Percentiles rank a stretch among this genome's conserved stretches.
Evolutionary conservation across 1,140 invertebrate species (phyloP).

Genomic region (Drosophila repletoides): DNA sequence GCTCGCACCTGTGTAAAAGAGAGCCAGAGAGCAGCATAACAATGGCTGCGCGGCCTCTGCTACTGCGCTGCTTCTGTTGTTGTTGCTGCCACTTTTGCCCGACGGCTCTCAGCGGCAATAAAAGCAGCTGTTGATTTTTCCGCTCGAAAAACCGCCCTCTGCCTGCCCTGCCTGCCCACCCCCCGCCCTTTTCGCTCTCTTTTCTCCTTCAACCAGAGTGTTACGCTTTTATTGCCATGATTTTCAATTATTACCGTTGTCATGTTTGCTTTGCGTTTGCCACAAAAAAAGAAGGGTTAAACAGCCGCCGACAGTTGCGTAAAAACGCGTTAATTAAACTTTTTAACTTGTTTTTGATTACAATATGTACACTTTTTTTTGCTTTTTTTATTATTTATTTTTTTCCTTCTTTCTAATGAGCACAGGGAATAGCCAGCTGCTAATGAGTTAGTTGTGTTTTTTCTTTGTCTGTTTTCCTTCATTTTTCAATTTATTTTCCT

Average conservation of each 20-base stretch:
- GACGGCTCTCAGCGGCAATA: slow-evolving; percentile 38
- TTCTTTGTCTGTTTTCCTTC: slow-evolving; percentile 25
- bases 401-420: slow-evolving; percentile 30
- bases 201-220: neutral
- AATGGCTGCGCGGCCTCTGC: slow-evolving; percentile 56
- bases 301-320: slow-evolving; percentile 75
- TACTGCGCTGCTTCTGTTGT: neutral
- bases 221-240: slow-evolving; percentile 72
- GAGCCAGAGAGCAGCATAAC: slow-evolving; percentile 45
- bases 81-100: slow-evolving; percentile 12
- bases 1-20: slow-evolving; percentile 16
- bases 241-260: slow-evolving; percentile 80
- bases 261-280: slow-evolving; percentile 72
- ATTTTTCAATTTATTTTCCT: slow-evolving; percentile 34
- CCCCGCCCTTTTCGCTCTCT: neutral
- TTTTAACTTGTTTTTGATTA: slow-evolving; percentile 71
- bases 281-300: slow-evolving; percentile 51
- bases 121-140: slow-evolving; percentile 74
- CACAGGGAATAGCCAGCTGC: slow-evolving; percentile 55
- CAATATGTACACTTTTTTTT: slow-evolving; percentile 27
- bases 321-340: slow-evolving; percentile 80
- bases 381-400: slow-evolving; percentile 5
- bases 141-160: slow-evolving; percentile 29
- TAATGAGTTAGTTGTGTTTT: slow-evolving; percentile 48
- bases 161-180: neutral